These are phyloP conservation scores for Micrasema minimum DNA, from an alignment of 1,140 invertebrate genomes.

Conservation along the genomic window DNA sequence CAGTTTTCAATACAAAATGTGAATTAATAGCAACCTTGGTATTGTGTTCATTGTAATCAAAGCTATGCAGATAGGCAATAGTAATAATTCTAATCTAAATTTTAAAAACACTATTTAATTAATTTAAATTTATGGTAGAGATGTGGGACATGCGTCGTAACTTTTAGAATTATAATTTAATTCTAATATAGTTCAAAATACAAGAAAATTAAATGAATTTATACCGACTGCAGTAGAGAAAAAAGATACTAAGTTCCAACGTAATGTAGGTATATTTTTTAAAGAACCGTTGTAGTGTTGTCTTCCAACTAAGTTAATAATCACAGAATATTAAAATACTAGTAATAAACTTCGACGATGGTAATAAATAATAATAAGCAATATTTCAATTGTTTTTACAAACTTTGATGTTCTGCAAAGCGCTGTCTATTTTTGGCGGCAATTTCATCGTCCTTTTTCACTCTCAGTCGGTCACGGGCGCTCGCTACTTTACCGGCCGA, in stretches of 20 bases:
- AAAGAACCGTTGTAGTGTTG: neutral
- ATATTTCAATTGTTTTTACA: neutral
- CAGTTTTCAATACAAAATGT: too few relatives aligned
- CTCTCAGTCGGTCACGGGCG: neutral
- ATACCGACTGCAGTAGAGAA: too few relatives aligned
- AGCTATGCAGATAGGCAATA: too few relatives aligned
- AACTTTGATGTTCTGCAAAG: constrained; percentile 46
- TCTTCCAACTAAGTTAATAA: neutral
- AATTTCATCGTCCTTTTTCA: constrained; percentile 13
- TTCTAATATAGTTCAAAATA: neutral
- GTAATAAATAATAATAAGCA: neutral
- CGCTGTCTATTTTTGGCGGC: constrained; percentile 32
- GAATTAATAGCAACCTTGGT: too few relatives aligned
- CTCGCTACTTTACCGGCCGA: constrained; percentile 33
- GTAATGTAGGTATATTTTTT: neutral
- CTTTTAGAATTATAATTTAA: neutral
- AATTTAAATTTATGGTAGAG: too few relatives aligned
- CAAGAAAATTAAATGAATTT: neutral
- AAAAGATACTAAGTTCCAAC: neutral
- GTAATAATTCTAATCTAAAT: too few relatives aligned
- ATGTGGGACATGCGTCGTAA: too few relatives aligned
- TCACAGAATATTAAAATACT: neutral
- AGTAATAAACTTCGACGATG: neutral
- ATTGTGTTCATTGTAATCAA: too few relatives aligned
- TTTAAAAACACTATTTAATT: too few relatives aligned